Evolutionary conservation across 2,797 vertebrate species (phyloP), one percentile per base, ranked within the genome.

Genomic region (Fratercula arctica): DNA sequence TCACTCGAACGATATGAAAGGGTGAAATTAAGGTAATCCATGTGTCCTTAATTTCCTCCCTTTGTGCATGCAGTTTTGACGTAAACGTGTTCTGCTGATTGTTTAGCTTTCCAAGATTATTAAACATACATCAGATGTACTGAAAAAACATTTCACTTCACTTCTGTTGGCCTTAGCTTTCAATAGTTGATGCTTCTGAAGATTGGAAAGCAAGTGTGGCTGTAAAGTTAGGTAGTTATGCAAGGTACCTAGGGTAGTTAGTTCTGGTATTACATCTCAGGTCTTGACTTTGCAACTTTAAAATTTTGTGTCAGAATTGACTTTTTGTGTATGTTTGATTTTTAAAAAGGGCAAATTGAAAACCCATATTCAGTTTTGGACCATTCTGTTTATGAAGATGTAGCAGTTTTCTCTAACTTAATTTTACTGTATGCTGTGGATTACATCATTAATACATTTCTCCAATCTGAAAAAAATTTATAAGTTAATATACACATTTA

Each of bases 81-180:
- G 69, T 74, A 85, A 51, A 66, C 39, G 16, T 3, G 0, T 61
- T 70, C 73, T 90, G 16, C 41, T 88, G 66, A 15, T 66, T 28
- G 29, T 23, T 93, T 26, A 76, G 45, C 73, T 91, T 90, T 84
- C 83, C 43, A 20, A 48, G 57, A 16, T 70, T 69, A 85, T 75
- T 53, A 59, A 70, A 41, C 6, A 19, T 24, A 74, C 41, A 84
- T 81, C 83, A 81, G 41, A 75, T 84, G 73, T 37, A 39, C 56
- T 78, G 69, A 53, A 33, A 70, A 85, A 61, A 6, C 86, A 67
- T 78, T 78, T 94, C 73, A 28, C n/a, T 90, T 80, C 26, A 5
- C 78, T 90, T 50, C 25, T 75, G 45, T 84, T 95, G 88, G 78
- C 66, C 73, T 84, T 78, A 81, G 50, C 85, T 95, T 91, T 68